Percentiles rank a stretch among this genome's conserved stretches.
Evolutionary conservation across 2,888 invertebrate genomes (phyloP).

Genomic region (Lagria hirta): DNA sequence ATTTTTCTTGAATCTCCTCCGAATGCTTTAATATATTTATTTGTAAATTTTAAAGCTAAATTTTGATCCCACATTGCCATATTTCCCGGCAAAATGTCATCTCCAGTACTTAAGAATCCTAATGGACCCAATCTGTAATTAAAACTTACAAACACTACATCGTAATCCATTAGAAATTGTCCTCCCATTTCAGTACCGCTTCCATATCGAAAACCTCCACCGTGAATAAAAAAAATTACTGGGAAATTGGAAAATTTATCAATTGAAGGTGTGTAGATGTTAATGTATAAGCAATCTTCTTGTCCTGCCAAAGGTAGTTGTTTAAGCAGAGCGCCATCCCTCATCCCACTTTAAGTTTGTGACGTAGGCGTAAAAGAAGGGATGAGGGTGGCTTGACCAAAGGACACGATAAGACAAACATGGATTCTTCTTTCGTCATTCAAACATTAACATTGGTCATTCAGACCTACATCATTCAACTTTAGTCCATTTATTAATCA

Average conservation of each 20-base stretch:
- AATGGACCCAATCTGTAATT: conserved; percentile 69
- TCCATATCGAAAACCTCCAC: neutral
- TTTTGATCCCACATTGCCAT: conserved; percentile 72
- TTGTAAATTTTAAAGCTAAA: conserved; percentile 68
- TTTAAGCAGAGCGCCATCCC: no score
- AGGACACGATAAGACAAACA: no score
- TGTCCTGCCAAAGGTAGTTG: neutral
- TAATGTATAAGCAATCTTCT: conserved; percentile 53
- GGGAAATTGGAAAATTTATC: neutral
- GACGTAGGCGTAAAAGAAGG: no score
- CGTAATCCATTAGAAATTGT: conserved; percentile 50
- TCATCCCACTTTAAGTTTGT: no score
- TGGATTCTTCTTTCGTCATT: no score
- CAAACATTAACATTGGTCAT: no score
- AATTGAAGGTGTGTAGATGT: neutral
- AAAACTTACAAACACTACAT: conserved; percentile 65
- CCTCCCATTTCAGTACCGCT: neutral
- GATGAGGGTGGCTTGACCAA: no score
- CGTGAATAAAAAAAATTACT: neutral
- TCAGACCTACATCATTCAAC: no score
- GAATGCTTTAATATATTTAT: conserved; percentile 65
- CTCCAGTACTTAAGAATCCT: conserved; percentile 70
- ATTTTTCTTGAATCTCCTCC: conserved; percentile 69
- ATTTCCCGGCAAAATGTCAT: conserved; percentile 66
- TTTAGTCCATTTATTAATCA: no score